These are phyloP conservation scores for Himalopsyche tibetana DNA, from an alignment of 2,888 invertebrate genomes.

Conservation along the genomic window DNA sequence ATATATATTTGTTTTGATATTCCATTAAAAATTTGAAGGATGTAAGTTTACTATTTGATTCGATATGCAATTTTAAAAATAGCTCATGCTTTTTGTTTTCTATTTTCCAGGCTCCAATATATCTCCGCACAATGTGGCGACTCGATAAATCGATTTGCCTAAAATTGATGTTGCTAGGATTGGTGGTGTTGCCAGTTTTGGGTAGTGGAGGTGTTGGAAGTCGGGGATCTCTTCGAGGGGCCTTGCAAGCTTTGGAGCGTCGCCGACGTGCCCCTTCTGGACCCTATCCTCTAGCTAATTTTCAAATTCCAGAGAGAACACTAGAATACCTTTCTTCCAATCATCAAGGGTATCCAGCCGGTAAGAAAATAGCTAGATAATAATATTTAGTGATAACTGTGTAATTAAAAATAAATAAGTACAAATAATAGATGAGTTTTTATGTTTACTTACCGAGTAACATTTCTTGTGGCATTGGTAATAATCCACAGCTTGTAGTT, in stretches of 20 bases:
- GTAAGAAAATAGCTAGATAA: constrained; percentile 35
- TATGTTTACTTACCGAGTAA: no score
- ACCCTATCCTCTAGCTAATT: constrained; percentile 65
- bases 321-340: constrained; percentile 57
- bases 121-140: background rate
- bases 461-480: no score
- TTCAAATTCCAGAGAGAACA: constrained; percentile 59
- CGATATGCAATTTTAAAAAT: no score
- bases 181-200: constrained; percentile 68
- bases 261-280: constrained; percentile 71
- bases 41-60: no score
- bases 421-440: no score
- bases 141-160: background rate
- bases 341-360: constrained; percentile 50
- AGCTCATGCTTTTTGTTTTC: background rate
- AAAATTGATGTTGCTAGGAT: constrained; percentile 67
- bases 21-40: no score
- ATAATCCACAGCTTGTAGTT: no score
- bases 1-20: no score
- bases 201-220: constrained; percentile 66
- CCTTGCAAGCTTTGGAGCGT: constrained; percentile 76
- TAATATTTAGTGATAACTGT: background rate
- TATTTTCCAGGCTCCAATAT: background rate
- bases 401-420: no score
- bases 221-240: constrained; percentile 75